These are phyloP conservation scores for Drosophila carrolli DNA, from an alignment of 1,140 invertebrate species.

Conservation along the genomic window DNA sequence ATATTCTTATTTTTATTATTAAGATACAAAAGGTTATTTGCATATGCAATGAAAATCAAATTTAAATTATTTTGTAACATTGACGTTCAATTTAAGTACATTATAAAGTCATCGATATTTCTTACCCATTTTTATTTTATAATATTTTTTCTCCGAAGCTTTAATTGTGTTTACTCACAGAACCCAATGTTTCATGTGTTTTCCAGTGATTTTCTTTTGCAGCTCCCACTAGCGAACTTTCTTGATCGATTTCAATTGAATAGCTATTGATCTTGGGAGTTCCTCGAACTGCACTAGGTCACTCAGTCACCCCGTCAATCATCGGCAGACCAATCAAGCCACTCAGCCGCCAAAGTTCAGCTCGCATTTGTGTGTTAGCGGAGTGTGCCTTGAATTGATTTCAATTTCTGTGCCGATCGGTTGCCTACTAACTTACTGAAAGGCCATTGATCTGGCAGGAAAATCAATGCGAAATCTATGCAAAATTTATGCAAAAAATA, in stretches of 20 bases:
- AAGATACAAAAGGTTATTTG: too few relatives aligned
- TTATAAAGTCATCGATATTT: too few relatives aligned
- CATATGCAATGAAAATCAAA: too few relatives aligned
- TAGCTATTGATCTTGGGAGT: constrained; percentile 68
- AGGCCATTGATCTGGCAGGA: constrained; percentile 42
- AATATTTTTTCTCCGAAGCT: neutral
- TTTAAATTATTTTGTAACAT: too few relatives aligned
- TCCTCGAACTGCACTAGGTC: constrained; percentile 62
- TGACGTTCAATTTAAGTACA: too few relatives aligned
- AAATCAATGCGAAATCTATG: constrained; percentile 46
- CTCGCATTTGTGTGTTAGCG: constrained; percentile 62
- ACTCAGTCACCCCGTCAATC: constrained; percentile 76
- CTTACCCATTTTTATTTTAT: neutral
- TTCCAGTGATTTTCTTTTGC: neutral
- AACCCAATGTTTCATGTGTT: neutral
- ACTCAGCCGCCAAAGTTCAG: constrained; percentile 11
- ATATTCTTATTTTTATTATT: too few relatives aligned
- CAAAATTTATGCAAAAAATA: neutral
- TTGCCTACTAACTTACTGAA: constrained; percentile 73
- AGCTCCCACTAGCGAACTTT: neutral
- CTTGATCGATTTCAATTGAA: constrained; percentile 56
- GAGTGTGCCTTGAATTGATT: constrained; percentile 47
- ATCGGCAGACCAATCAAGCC: constrained; percentile 57
- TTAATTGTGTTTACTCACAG: constrained; percentile 1
- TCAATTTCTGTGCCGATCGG: constrained; percentile 38